phyloP scores from a whole-genome alignment of 2,888 invertebrate genomes.

The Pollenia griseotomentosa region DNA sequence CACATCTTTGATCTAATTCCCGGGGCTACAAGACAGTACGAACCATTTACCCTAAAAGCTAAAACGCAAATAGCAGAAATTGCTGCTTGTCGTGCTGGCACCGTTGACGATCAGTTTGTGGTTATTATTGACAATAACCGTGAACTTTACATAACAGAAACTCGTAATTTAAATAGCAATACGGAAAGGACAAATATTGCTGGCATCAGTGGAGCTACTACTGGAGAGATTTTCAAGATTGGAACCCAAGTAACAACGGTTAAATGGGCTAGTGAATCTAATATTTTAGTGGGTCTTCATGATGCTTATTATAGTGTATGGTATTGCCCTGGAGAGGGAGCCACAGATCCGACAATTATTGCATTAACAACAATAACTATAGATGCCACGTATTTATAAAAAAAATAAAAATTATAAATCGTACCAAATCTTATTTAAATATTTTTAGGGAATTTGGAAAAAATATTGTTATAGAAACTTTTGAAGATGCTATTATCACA shows the following conservation, averaged over 20 bases:
- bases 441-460: slow-evolving; percentile 92
- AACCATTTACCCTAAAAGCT: slow-evolving; percentile 88
- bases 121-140: slow-evolving; percentile 95
- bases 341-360: slow-evolving; percentile 89
- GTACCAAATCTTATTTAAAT: neutral
- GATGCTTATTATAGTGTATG: slow-evolving; percentile 92
- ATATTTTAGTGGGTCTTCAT: slow-evolving; percentile 91
- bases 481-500: slow-evolving; percentile 93
- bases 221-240: slow-evolving; percentile 81
- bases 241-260: slow-evolving; percentile 85
- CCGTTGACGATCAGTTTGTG: slow-evolving; percentile 91
- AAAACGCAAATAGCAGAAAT: slow-evolving; percentile 91
- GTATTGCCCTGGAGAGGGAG: slow-evolving; percentile 91
- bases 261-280: slow-evolving; percentile 89
- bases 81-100: slow-evolving; percentile 93
- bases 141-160: slow-evolving; percentile 92
- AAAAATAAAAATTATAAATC: neutral
- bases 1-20: slow-evolving; percentile 92
- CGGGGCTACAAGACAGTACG: slow-evolving; percentile 85
- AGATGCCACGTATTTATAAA: slow-evolving; percentile 83
- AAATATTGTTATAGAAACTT: slow-evolving; percentile 91
- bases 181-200: slow-evolving; percentile 55
- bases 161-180: slow-evolving; percentile 77
- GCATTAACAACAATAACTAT: slow-evolving; percentile 86
- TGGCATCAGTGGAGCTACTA: slow-evolving; percentile 44